Evolutionary conservation across 2,113 vertebrate genomes (phyloP).

Genomic region (Tragelaphus buxtoni): DNA sequence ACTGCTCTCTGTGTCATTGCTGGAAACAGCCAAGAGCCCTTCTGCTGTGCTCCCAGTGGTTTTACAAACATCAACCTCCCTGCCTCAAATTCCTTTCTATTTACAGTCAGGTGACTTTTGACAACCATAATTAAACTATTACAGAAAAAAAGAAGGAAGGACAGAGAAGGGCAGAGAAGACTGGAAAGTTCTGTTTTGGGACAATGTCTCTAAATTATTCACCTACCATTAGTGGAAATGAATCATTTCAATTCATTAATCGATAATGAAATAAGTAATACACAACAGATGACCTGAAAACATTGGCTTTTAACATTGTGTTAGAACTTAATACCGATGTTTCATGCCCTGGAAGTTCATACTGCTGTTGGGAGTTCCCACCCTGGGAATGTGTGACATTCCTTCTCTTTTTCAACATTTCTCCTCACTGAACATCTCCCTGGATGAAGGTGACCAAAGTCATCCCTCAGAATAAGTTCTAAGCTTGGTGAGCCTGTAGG

Average conservation of each 20-base stretch:
- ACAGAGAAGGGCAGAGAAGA: not conserved
- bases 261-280: conserved; percentile 36
- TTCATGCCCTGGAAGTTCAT: not conserved
- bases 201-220: conserved; percentile 6
- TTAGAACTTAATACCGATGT: not conserved
- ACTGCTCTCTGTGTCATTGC: not conserved
- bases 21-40: not conserved
- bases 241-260: conserved; percentile 45
- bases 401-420: not conserved
- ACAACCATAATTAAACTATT: not conserved
- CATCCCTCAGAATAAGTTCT: not conserved
- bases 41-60: not conserved
- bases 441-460: not conserved
- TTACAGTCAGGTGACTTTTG: not conserved
- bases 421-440: not conserved
- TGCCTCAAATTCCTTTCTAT: not conserved
- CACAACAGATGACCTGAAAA: conserved; percentile 4
- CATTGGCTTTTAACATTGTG: not conserved
- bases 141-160: not conserved
- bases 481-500: not conserved
- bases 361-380: not conserved
- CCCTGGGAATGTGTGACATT: not conserved
- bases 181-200: not conserved
- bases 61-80: not conserved
- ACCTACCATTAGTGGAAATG: conserved; percentile 1